These are phyloP conservation scores for Cygnus buccinator DNA, from an alignment of 2,113 vertebrate genomes.

Conservation along the genomic window DNA sequence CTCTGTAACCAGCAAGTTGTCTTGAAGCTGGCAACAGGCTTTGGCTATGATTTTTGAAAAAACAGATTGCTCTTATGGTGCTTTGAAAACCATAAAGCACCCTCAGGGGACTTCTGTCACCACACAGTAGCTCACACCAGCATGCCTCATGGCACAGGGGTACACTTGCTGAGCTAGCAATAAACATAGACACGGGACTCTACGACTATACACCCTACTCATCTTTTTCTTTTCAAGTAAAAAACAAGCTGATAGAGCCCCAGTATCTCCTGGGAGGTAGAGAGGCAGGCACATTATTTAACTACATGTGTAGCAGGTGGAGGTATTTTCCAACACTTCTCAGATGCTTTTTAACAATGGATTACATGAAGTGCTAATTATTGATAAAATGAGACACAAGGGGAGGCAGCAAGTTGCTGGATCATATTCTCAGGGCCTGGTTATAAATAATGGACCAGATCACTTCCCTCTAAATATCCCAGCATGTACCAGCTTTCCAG, in stretches of 20 bases:
- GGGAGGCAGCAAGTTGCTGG: neutral
- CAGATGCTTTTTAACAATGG: neutral
- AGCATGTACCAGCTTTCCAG: neutral
- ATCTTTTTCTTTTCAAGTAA: too few relatives aligned
- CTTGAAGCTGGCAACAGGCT: neutral
- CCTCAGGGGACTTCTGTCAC: neutral
- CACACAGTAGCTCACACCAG: fast-evolving
- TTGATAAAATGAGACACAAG: neutral
- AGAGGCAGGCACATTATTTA: neutral
- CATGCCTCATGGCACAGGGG: fast-evolving
- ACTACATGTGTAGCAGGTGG: neutral
- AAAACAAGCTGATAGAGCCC: neutral
- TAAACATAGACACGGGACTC: neutral
- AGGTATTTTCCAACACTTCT: neutral
- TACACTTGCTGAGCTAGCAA: neutral
- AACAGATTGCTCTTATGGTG: neutral
- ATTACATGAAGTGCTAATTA: neutral
- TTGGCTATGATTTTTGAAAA: neutral
- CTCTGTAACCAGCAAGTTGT: neutral
- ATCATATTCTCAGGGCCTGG: neutral
- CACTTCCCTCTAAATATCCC: neutral
- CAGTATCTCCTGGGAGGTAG: neutral
- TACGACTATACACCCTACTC: neutral
- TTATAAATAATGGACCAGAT: neutral
- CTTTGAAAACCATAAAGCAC: neutral